Percentiles rank a stretch among this genome's conserved stretches.
Evolutionary conservation across 1,140 invertebrate species (phyloP).

Genomic region (Drosophila rhopaloa): DNA sequence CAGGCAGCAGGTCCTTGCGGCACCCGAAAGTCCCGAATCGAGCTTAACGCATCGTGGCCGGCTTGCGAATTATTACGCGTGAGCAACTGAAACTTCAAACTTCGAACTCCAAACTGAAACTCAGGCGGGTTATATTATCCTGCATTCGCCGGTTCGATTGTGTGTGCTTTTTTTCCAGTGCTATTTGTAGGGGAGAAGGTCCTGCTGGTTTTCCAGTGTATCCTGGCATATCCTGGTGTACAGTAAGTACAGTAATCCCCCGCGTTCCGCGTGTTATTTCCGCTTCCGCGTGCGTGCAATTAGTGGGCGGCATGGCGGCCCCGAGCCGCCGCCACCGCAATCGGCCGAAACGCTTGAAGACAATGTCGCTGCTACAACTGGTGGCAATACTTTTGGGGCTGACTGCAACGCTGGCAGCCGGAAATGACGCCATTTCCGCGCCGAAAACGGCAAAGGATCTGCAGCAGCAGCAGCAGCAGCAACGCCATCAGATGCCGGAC

Average conservation of each 20-base stretch:
- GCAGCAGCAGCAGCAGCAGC: constrained; percentile 7
- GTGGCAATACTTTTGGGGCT: constrained; percentile 13
- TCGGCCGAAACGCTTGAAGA: constrained; percentile 18
- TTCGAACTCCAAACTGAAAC: background rate
- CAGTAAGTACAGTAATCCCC: constrained; percentile 13
- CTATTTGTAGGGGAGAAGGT: background rate
- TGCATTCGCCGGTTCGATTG: background rate
- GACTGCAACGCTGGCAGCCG: constrained; percentile 23
- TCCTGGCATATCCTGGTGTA: too few species aligned
- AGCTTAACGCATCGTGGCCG: constrained; percentile 11
- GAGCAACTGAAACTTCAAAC: too few species aligned
- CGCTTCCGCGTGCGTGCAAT: constrained; percentile 43
- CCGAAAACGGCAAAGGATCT: constrained; percentile 18
- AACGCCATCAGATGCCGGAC: constrained; percentile 16
- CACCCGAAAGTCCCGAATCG: background rate
- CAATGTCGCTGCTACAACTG: constrained; percentile 23
- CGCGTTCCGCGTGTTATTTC: constrained; percentile 14
- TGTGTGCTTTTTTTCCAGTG: constrained; percentile 30
- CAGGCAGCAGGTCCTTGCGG: constrained; percentile 52
- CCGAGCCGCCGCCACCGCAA: constrained; percentile 10
- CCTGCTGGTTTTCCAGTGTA: background rate
- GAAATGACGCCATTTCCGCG: constrained; percentile 69
- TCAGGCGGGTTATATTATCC: background rate
- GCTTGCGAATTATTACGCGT: constrained; percentile 29
- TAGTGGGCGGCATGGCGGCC: constrained; percentile 34